Base-by-base conservation (phyloP, 2,797 vertebrate genomes). In the Pachyuromys duprasi region DNA sequence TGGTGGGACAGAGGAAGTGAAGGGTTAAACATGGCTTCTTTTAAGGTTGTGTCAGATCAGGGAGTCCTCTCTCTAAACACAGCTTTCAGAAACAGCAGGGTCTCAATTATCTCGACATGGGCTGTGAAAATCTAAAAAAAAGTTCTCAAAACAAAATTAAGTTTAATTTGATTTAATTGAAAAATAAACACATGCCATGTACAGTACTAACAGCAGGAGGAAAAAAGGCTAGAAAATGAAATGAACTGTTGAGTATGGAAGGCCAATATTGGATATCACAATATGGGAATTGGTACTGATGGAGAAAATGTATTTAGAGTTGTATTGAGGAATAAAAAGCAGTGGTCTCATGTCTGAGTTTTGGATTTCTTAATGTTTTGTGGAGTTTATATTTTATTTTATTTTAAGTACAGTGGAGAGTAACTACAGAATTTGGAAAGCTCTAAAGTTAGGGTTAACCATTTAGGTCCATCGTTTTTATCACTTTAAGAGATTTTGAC, bases 81-180 rank as follows among this genome's bases (percentile, higher is more conserved):
- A 31, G 65, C 55, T 96, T 97, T 96, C 90, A 92, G 89, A 97
- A 97, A 91, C 97, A 97, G 97, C 96, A 89, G 96, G 97, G 86
- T 96, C 97, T 97, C 97, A 97, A 96, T 98, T 94, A 97, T 97
- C 97, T 98, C 96, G 96, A 96, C 24, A 33, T 97, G 96, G 97
- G 94, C 94, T 98, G 92, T 96, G 95, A 94, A 95, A 93, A 89
- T 97, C 90, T 97, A 49, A 93, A 95, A 96, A 95, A 95, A 92
- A 92, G 79, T 94, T 96, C 94, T 96, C 95, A 93, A 98, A 98
- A 96, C 94, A 97, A 96, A 97, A 98, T 97, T 97, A 97, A 96
- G 94, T 98, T 97, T 98, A 97, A 97, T 98, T 98, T 95, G 94
- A 94, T 95, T 96, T 97, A 97, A 98, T 98, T 97, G 97, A 96